Percentiles rank a stretch among this genome's conserved stretches.
These are phyloP conservation scores for Sarcoramphus papa DNA, from an alignment of 2,797 vertebrate species.

Conservation along the genomic window DNA sequence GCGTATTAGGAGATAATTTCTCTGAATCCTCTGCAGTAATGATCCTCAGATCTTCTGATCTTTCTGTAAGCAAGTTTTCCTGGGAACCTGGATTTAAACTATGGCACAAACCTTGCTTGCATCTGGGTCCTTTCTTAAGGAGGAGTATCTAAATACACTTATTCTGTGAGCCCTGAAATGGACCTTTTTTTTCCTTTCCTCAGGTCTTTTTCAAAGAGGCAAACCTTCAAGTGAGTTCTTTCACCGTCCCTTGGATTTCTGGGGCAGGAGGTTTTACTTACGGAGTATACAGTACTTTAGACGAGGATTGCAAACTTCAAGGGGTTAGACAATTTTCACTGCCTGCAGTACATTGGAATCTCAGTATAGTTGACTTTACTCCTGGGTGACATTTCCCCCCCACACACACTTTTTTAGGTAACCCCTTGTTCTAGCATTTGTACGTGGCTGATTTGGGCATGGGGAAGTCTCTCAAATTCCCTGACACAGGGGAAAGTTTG, in stretches of 20 bases:
- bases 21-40: slow-evolving; percentile 73
- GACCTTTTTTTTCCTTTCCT: slow-evolving; percentile 58
- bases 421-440: not conserved
- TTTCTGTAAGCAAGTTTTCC: slow-evolving; percentile 69
- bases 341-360: slow-evolving; percentile 34
- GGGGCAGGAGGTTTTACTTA: slow-evolving; percentile 66
- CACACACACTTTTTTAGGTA: not conserved
- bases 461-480: not conserved
- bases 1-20: slow-evolving; percentile 69
- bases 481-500: not conserved
- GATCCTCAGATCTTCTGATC: slow-evolving; percentile 70
- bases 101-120: slow-evolving; percentile 66
- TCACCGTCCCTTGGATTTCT: slow-evolving; percentile 66
- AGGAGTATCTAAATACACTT: slow-evolving; percentile 71
- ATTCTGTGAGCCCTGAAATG: slow-evolving; percentile 62
- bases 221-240: slow-evolving; percentile 70
- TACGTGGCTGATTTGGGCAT: not conserved
- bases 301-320: slow-evolving; percentile 55
- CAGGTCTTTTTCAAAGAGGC: slow-evolving; percentile 66
- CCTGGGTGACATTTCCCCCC: not conserved
- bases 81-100: slow-evolving; percentile 69
- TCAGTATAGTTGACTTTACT: slow-evolving; percentile 25
- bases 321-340: slow-evolving; percentile 25
- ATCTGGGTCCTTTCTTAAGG: slow-evolving; percentile 65
- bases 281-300: slow-evolving; percentile 52